phyloP scores from a whole-genome alignment of 2,113 vertebrate species.

The Burhinus bistriatus region DNA sequence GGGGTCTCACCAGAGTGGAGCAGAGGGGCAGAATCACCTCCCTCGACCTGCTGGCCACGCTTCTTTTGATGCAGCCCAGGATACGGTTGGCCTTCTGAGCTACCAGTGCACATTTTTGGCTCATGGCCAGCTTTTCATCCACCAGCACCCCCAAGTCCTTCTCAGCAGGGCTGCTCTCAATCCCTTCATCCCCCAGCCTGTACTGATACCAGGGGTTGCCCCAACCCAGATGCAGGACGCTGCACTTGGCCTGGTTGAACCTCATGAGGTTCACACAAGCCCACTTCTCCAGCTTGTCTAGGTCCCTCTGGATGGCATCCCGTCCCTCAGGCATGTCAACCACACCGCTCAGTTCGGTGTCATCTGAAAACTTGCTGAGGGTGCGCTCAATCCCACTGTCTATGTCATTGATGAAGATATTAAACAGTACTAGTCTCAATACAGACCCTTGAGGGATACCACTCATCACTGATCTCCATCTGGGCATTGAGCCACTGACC shows the following conservation, averaged over 20 bases:
- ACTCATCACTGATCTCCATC: neutral
- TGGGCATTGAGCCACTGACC: neutral
- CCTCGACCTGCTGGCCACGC: neutral
- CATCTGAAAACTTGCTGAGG: neutral
- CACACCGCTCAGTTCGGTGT: neutral
- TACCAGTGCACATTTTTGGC: no score
- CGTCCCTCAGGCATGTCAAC: neutral
- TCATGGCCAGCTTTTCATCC: neutral
- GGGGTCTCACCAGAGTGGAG: neutral
- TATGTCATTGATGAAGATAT: neutral
- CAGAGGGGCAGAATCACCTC: neutral
- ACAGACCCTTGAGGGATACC: neutral
- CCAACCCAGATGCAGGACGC: neutral
- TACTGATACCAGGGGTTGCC: neutral
- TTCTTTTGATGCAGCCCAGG: neutral
- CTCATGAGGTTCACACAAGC: neutral
- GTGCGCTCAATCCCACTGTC: neutral
- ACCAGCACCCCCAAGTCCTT: neutral
- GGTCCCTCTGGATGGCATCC: neutral
- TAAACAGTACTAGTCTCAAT: neutral
- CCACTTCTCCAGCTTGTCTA: neutral
- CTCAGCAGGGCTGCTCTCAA: neutral
- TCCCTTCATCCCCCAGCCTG: neutral
- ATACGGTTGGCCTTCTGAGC: neutral
- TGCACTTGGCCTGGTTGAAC: neutral